phyloP scores from a whole-genome alignment of 1,140 invertebrate species.

The Tetranychus cinnabarinus region DNA sequence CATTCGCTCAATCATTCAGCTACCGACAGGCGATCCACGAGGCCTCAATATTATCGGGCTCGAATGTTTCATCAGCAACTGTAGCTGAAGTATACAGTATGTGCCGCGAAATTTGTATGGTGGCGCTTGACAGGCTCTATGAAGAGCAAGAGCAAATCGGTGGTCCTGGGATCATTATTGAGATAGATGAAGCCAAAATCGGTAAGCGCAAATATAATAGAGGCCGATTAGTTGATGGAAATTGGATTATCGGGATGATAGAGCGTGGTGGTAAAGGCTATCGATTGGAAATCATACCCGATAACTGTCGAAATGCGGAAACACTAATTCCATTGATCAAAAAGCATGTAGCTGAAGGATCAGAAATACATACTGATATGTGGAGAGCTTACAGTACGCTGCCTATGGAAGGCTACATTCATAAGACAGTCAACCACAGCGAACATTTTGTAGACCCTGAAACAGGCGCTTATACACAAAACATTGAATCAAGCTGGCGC shows the following conservation, averaged over 20 bases:
- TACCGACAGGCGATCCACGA: too few relatives aligned
- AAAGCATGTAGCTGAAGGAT: constrained; percentile 3
- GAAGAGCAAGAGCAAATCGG: constrained; percentile 2
- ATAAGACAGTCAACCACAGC: background rate
- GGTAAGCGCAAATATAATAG: constrained; percentile 11
- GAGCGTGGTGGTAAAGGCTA: background rate
- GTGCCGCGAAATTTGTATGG: too few relatives aligned
- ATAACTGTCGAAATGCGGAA: background rate
- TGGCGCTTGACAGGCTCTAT: too few relatives aligned
- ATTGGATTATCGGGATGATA: constrained; percentile 6
- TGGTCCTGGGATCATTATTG: background rate
- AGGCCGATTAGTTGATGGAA: constrained; percentile 5
- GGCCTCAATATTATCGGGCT: too few relatives aligned
- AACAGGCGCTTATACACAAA: background rate
- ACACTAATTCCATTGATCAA: constrained; percentile 2
- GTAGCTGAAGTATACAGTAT: too few relatives aligned
- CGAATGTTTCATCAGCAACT: too few relatives aligned
- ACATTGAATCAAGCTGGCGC: background rate
- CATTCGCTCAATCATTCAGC: too few relatives aligned
- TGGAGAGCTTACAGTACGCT: constrained; percentile 8
- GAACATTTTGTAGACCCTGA: background rate
- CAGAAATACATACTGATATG: background rate
- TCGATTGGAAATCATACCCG: constrained; percentile 1
- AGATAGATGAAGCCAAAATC: constrained; percentile 10
- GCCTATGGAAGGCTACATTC: background rate